These are phyloP conservation scores for Rhynchonycteris naso DNA, from an alignment of 2,797 vertebrate species.

Conservation along the genomic window DNA sequence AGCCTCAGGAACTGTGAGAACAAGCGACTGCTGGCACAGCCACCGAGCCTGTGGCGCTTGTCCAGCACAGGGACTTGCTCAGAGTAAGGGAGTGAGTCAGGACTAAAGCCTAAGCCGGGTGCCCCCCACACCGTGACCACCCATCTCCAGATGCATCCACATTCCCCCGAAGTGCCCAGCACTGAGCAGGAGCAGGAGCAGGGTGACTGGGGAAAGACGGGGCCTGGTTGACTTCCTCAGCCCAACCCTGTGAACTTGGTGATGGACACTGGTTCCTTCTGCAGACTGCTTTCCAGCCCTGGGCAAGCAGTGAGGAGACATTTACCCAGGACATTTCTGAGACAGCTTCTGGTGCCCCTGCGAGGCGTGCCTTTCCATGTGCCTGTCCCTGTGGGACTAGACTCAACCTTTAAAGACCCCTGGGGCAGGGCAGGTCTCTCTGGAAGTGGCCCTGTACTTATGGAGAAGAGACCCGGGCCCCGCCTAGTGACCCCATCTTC, in stretches of 20 bases:
- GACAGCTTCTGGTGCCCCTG: neutral
- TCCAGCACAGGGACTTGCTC: neutral
- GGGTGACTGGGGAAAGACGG: neutral
- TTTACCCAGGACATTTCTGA: neutral
- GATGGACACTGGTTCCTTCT: neutral
- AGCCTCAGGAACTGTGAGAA: neutral
- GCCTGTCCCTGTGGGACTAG: neutral
- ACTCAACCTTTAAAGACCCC: neutral
- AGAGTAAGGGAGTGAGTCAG: neutral
- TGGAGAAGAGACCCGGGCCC: neutral
- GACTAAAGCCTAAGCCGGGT: neutral
- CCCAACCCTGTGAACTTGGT: neutral
- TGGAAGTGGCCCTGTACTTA: neutral
- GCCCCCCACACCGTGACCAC: neutral
- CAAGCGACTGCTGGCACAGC: neutral
- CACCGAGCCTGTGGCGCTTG: neutral
- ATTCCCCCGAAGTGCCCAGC: neutral
- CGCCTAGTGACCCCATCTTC: neutral
- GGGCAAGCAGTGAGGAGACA: neutral
- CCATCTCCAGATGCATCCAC: rapidly evolving
- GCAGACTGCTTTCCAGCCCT: neutral
- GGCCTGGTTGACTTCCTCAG: neutral
- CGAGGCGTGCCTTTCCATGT: neutral
- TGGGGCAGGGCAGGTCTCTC: neutral
- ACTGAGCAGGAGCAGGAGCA: neutral